These are phyloP conservation scores for Cantharis flavilabris DNA, from an alignment of 2,888 invertebrate genomes.

Conservation along the genomic window DNA sequence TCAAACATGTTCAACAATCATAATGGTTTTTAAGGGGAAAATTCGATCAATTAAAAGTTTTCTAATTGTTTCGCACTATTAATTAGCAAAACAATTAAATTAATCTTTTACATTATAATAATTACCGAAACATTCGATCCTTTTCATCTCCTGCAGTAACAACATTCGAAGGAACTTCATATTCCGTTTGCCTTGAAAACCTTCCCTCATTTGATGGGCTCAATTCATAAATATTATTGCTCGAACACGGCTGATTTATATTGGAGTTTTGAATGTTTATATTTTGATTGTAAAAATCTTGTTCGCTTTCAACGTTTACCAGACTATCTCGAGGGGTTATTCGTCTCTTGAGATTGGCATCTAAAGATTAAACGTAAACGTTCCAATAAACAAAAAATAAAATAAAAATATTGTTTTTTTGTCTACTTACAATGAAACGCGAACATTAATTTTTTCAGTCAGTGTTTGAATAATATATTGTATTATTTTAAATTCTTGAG, in stretches of 20 bases:
- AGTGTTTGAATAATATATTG: neutral
- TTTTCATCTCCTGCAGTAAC: conserved; percentile 47
- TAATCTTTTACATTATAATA: neutral
- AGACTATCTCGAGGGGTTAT: conserved; percentile 16
- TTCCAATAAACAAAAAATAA: neutral
- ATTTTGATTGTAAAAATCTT: conserved; percentile 20
- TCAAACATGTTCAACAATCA: neutral
- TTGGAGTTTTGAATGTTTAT: conserved; percentile 18
- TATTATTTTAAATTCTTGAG: neutral
- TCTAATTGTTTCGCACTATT: too few relatives aligned
- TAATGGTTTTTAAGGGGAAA: neutral
- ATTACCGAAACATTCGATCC: conserved; percentile 50
- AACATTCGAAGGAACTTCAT: conserved; percentile 26
- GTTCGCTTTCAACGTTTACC: conserved; percentile 10
- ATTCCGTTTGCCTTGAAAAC: conserved; percentile 11
- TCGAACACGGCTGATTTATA: conserved; percentile 23
- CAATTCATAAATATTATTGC: conserved; percentile 26
- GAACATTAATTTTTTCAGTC: neutral
- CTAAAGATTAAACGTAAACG: conserved; percentile 11
- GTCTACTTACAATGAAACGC: neutral
- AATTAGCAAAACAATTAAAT: neutral
- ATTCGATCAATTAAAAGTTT: neutral
- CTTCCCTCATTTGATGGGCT: conserved; percentile 27
- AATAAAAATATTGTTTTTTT: neutral
- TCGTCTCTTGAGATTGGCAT: conserved; percentile 20